These are phyloP conservation scores for Eubasilissa splendida DNA, from an alignment of 2,888 invertebrate species.

Conservation along the genomic window DNA sequence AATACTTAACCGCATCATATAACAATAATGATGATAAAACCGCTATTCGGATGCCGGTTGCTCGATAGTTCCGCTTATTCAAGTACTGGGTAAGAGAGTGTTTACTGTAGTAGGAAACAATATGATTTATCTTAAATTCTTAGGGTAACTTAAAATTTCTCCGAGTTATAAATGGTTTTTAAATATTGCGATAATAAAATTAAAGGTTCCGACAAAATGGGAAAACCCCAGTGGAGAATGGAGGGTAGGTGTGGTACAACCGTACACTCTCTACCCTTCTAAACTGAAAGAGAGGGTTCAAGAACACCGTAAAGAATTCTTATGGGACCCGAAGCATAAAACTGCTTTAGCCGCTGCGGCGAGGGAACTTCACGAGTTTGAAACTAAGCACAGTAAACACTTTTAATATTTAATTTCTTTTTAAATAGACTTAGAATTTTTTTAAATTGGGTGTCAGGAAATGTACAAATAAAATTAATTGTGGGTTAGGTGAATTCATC, in stretches of 20 bases:
- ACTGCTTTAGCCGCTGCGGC: slow-evolving; percentile 83
- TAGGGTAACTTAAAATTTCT: no score
- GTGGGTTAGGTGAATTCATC: no score
- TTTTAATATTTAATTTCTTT: neutral
- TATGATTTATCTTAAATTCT: no score
- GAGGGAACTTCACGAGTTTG: slow-evolving; percentile 84
- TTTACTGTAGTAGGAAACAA: no score
- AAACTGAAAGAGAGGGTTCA: slow-evolving; percentile 86
- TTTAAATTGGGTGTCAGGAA: no score
- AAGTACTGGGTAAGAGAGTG: no score
- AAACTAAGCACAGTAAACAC: slow-evolving; percentile 74
- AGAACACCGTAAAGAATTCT: slow-evolving; percentile 83
- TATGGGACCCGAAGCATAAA: slow-evolving; percentile 91
- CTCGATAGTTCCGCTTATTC: no score
- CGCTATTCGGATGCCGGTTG: no score
- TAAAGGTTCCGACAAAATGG: slow-evolving; percentile 87
- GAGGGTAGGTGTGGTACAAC: slow-evolving; percentile 89
- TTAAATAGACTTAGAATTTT: no score
- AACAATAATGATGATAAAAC: no score
- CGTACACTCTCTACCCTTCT: slow-evolving; percentile 89
- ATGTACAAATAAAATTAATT: no score
- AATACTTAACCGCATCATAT: no score
- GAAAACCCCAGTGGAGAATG: slow-evolving; percentile 87
- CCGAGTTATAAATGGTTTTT: neutral
- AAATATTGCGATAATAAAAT: neutral